A percentile compares a stretch with the other conserved stretches of the same genome.
phyloP scores from a whole-genome alignment of 2,888 invertebrate species.

The Metallyticus violacea region DNA sequence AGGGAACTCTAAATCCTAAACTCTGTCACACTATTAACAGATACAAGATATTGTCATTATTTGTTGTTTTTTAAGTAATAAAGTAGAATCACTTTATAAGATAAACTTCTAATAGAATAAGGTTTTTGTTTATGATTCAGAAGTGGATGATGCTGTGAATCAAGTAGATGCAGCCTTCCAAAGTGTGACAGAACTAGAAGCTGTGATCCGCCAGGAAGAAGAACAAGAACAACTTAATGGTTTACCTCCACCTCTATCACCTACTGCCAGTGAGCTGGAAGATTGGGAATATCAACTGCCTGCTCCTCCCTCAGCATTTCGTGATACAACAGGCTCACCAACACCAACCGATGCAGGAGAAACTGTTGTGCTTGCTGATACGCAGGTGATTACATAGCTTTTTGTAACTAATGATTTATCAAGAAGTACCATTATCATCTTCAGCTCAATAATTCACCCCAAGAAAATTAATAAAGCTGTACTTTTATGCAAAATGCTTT shows the following conservation, averaged over 20 bases:
- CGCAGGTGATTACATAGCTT: slow-evolving; percentile 1
- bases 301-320: slow-evolving; percentile 57
- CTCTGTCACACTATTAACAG: too few relatives aligned
- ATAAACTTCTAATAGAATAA: too few relatives aligned
- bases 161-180: slow-evolving; percentile 22
- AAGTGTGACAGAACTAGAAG: slow-evolving; percentile 23
- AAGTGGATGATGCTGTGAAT: neutral
- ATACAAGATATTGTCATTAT: too few relatives aligned
- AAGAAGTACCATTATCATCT: too few relatives aligned
- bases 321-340: slow-evolving; percentile 44
- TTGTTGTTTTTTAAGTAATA: too few relatives aligned
- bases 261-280: neutral
- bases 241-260: neutral
- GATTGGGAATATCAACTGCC: slow-evolving; percentile 59
- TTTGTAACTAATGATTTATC: too few relatives aligned
- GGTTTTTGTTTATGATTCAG: too few relatives aligned
- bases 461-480: too few relatives aligned
- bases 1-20: too few relatives aligned
- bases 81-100: too few relatives aligned
- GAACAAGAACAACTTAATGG: neutral
- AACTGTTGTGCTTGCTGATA: slow-evolving; percentile 35
- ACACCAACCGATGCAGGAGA: slow-evolving; percentile 36
- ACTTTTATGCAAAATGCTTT: too few relatives aligned
- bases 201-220: neutral
- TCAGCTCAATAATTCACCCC: too few relatives aligned